Base-by-base conservation (phyloP, 2,888 invertebrate genomes). In the Cantharis nigra region DNA sequence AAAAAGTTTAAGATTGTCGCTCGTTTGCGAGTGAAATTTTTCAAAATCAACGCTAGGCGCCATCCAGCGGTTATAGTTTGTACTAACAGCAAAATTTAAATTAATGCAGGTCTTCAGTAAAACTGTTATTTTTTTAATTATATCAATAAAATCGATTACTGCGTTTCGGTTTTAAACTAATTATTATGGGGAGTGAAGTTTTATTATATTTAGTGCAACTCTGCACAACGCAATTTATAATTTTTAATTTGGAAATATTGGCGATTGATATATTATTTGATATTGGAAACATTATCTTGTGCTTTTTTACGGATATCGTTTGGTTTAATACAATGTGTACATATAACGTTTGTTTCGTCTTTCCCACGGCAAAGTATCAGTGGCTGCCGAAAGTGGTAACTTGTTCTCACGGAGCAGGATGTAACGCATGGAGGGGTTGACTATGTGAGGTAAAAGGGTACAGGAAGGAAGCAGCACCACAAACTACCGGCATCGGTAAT, bases 371-470 rank as follows among this genome's bases (percentile, higher is more conserved):
- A 80, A 82, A 82, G 80, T 81, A 80, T 80, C 83, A 81, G 79
- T 83, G 81, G 83, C 80, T 79, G 80, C 80, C 83, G 81, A 83
- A 80, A 80, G 82, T 83, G 83, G 82, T 83, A 83, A 80, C 82
- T 77, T 78, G 81, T 84, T 84, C 84, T 84, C 84, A 84, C 84
- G 84, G 82, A 82, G 82, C 84, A 84, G 84, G 83, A 84, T 84
- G 84, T 82, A 81, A 83, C 82, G 80, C 76, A 81, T 81, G 83
- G 82, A 65, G 77, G 81, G 80, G 78, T 74, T 75, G 76, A 77
- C 80, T 78, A 80, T 76, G 76, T 76, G 77, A 74, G 79, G 79
- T 78, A 76, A 83, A 80, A 81, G 83, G 81, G 81, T 81, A 84
- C 84, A 82, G 84, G 84, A 84, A 84, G 84, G 84, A 84, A 84